Evolutionary conservation across 2,888 invertebrate species (phyloP).

Genomic region (Cephus sareptanus): DNA sequence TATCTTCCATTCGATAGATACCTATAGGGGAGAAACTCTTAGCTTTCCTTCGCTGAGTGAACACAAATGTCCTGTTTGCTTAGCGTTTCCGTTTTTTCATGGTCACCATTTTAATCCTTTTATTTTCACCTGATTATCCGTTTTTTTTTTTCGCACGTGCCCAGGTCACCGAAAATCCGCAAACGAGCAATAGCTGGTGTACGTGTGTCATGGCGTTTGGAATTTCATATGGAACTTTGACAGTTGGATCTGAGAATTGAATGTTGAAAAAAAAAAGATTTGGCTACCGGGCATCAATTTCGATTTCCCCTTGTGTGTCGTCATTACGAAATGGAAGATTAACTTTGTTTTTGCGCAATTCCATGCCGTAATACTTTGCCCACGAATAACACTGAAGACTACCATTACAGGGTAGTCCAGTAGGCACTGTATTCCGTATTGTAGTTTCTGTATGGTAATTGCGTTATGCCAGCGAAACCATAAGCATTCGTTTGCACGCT

Average conservation of each 20-base stretch:
- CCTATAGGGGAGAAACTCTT: neutral
- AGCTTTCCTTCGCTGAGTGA: neutral
- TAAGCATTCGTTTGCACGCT: conserved; percentile 37
- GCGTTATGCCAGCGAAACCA: neutral
- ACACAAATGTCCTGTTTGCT: neutral
- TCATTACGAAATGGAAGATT: neutral
- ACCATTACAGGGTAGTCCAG: neutral
- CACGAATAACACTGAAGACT: neutral
- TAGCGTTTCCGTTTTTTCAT: neutral
- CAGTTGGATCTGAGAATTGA: neutral
- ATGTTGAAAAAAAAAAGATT: too few species aligned
- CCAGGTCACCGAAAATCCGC: neutral
- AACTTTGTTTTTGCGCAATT: neutral
- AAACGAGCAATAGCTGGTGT: neutral
- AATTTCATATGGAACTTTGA: neutral
- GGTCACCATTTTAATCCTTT: neutral
- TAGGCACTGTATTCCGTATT: neutral
- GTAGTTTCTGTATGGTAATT: neutral
- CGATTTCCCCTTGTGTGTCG: neutral
- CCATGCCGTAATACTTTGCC: neutral
- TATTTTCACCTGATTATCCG: too few species aligned
- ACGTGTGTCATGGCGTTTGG: neutral
- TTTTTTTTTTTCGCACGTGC: neutral
- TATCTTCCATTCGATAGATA: neutral
- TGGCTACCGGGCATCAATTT: too few species aligned